Evolutionary conservation across 2,888 invertebrate species (phyloP).

Genomic region (Drosophila limbata): DNA sequence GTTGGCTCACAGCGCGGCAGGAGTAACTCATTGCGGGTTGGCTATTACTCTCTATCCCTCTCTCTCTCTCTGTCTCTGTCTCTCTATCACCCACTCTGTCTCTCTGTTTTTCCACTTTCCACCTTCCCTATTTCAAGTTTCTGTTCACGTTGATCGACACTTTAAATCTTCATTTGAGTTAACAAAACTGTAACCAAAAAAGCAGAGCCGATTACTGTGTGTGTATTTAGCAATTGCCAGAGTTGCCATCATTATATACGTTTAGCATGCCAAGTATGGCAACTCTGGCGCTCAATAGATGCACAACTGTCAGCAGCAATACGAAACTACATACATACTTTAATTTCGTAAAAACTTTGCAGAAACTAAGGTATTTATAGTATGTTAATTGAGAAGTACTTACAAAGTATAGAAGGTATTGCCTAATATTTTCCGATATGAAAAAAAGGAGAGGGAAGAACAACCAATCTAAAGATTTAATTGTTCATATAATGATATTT

Average conservation of each 20-base stretch:
- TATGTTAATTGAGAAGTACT: no score
- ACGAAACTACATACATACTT: slow-evolving; percentile 4
- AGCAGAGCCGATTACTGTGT: slow-evolving; percentile 14
- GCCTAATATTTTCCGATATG: background rate
- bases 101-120: slow-evolving; percentile 1
- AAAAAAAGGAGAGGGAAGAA: no score
- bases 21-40: slow-evolving; percentile 93
- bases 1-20: slow-evolving; percentile 92
- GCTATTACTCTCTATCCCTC: slow-evolving; percentile 77
- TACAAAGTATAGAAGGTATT: no score
- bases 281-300: slow-evolving; percentile 11
- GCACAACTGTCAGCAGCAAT: slow-evolving; percentile 12
- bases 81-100: slow-evolving; percentile 2
- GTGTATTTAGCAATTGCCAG: slow-evolving; percentile 18
- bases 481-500: no score
- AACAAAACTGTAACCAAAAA: slow-evolving; percentile 14
- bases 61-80: slow-evolving; percentile 3
- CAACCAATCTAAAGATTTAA: no score
- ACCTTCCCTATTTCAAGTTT: slow-evolving; percentile 29
- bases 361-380: background rate
- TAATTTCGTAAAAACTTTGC: slow-evolving; percentile 14
- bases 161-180: slow-evolving; percentile 22
- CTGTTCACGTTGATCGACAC: slow-evolving; percentile 48
- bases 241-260: slow-evolving; percentile 22
- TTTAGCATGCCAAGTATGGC: slow-evolving; percentile 12